A percentile compares a stretch with the other conserved stretches of the same genome.
Evolutionary conservation across 2,797 vertebrate genomes (phyloP).

Genomic region (Propithecus deckenii): DNA sequence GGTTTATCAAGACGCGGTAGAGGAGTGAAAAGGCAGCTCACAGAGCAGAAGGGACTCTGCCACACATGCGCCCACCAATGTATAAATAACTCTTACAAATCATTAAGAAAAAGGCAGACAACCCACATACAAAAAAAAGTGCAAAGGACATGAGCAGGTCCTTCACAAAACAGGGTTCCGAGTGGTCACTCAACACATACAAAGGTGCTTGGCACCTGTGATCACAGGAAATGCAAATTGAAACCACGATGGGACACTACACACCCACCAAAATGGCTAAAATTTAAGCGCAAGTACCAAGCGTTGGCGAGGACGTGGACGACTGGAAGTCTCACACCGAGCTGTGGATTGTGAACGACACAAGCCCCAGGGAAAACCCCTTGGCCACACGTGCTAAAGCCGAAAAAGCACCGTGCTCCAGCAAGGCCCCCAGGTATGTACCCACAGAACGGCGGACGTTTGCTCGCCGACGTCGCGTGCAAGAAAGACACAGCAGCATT

Average conservation of each 20-base stretch:
- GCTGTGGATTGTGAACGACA: fast-evolving
- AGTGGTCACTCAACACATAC: fast-evolving
- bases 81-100: background rate
- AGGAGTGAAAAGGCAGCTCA: background rate
- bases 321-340: fast-evolving
- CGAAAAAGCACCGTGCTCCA: background rate
- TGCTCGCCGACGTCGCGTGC: background rate
- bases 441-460: fast-evolving
- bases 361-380: background rate
- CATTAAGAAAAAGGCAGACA: background rate
- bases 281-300: background rate
- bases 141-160: background rate
- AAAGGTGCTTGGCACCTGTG: fast-evolving
- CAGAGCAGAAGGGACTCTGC: background rate
- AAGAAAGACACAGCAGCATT: background rate
- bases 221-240: background rate
- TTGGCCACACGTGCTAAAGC: fast-evolving
- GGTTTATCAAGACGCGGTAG: background rate
- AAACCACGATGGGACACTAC: fast-evolving
- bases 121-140: background rate
- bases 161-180: background rate
- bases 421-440: fast-evolving
- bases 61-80: background rate
- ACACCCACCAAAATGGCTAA: background rate
- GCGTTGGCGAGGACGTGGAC: background rate